These are phyloP conservation scores for Hozukius guyotensis DNA, from an alignment of 2,797 vertebrate species.

Conservation along the genomic window DNA sequence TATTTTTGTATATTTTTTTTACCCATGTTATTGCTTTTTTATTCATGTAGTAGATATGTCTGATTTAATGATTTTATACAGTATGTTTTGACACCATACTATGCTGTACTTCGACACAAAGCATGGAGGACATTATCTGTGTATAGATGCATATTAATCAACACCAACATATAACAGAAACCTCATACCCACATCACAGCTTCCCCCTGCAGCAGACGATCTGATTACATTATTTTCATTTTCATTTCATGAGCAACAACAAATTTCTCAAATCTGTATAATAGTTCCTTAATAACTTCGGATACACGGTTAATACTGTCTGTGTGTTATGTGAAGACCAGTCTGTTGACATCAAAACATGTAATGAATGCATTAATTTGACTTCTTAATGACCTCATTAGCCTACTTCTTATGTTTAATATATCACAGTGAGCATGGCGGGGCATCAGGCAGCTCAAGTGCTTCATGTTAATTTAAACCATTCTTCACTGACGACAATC, in stretches of 20 bases:
- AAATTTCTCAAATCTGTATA: neutral
- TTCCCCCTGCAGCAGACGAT: neutral
- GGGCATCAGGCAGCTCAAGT: conserved; percentile 49
- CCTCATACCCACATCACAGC: too few species aligned
- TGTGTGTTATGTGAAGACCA: conserved; percentile 1
- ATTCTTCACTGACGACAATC: conserved; percentile 38
- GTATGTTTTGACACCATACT: neutral
- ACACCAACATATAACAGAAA: neutral
- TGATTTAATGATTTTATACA: neutral
- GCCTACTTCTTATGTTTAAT: conserved; percentile 51
- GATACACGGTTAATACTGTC: neutral
- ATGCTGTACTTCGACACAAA: neutral
- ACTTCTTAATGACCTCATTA: conserved; percentile 59
- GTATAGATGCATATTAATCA: neutral
- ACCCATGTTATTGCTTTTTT: neutral
- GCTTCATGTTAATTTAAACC: conserved; percentile 43
- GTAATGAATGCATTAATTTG: conserved; percentile 59
- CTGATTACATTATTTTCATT: neutral
- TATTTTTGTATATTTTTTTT: neutral
- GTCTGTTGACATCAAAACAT: conserved; percentile 45
- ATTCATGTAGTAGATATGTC: neutral
- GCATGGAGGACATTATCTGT: neutral
- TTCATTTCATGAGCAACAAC: neutral
- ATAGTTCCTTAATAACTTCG: neutral
- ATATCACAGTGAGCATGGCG: conserved; percentile 36